Evolutionary conservation across 2,113 vertebrate species (phyloP).

Genomic region (Embiotoca jacksoni): DNA sequence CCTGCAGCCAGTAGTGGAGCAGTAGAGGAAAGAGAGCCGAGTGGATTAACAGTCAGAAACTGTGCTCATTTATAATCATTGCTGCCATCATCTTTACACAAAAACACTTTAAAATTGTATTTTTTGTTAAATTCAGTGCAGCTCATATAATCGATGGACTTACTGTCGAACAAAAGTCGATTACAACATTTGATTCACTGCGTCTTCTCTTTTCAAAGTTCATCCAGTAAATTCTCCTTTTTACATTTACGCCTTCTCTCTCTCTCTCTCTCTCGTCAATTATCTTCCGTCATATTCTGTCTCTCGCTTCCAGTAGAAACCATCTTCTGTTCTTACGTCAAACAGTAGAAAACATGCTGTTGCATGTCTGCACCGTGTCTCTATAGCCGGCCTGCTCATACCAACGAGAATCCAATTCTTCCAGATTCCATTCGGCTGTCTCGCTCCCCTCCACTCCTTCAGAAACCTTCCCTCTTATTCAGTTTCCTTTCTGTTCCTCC

Average conservation of each 20-base stretch:
- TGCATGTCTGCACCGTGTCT: neutral
- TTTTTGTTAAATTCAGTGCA: neutral
- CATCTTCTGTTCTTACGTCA: neutral
- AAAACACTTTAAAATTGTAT: neutral
- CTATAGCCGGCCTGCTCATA: neutral
- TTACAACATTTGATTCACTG: too few relatives aligned
- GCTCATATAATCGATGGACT: neutral
- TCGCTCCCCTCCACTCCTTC: neutral
- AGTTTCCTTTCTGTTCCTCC: neutral
- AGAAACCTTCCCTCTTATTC: neutral
- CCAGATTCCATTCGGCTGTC: neutral
- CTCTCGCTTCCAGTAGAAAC: neutral
- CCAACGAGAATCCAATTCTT: constrained; percentile 17
- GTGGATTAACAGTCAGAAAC: neutral
- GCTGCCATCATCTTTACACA: too few relatives aligned
- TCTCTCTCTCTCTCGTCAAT: neutral
- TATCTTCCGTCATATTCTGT: neutral
- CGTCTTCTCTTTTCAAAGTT: neutral
- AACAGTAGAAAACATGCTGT: neutral
- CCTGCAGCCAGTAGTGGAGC: neutral
- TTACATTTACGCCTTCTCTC: neutral
- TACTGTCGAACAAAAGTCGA: neutral
- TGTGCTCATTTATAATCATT: neutral
- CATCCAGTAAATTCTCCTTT: neutral
- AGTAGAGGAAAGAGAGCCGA: neutral